These are phyloP conservation scores for Sphenodon punctatus DNA, from an alignment of 2,797 vertebrate species.

Conservation along the genomic window DNA sequence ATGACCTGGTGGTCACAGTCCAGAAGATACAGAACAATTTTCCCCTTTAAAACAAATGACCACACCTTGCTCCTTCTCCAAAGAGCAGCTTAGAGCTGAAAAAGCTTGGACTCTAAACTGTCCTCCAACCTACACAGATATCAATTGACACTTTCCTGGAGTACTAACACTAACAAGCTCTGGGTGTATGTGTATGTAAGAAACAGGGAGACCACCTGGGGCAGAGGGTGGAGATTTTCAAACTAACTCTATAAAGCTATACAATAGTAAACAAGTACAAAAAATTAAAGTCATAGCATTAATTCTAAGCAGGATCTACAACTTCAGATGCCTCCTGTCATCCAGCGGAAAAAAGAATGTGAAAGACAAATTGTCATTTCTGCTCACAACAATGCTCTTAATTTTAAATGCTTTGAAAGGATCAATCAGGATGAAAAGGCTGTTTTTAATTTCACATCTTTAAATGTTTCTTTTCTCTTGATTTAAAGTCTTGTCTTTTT, in stretches of 20 bases:
- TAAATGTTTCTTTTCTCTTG: neutral
- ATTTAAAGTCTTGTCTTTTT: neutral
- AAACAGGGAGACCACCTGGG: neutral
- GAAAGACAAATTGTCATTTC: neutral
- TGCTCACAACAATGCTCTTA: neutral
- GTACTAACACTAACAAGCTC: neutral
- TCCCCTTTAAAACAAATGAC: neutral
- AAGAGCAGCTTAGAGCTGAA: neutral
- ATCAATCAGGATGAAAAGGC: neutral
- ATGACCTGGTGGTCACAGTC: neutral
- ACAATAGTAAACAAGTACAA: neutral
- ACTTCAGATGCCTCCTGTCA: neutral
- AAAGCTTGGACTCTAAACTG: neutral
- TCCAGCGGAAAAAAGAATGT: neutral
- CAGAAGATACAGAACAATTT: neutral
- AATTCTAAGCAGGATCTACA: rapidly evolving
- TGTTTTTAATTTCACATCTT: neutral
- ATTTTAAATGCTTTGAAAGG: neutral
- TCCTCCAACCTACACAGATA: neutral
- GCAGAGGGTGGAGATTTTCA: neutral
- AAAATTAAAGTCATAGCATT: neutral
- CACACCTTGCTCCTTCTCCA: neutral
- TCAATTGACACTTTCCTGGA: neutral
- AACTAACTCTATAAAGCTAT: neutral
- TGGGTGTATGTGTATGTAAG: neutral